Conservation (phyloP, 2,888 invertebrate genomes). For the Clivina fossor region DNA sequence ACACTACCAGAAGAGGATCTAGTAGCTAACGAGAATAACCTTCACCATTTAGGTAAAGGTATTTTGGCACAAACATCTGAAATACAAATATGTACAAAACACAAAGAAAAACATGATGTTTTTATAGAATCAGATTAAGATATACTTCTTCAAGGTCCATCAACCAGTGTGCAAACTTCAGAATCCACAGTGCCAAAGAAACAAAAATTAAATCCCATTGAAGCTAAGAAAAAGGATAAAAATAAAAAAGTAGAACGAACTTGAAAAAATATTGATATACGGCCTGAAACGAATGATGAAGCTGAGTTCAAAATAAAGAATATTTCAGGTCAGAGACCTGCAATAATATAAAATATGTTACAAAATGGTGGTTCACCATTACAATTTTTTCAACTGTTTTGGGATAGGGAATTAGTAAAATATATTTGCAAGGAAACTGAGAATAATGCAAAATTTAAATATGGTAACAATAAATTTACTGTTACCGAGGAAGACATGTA, state of each 20-base stretch:
- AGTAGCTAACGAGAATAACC: slow-evolving; percentile 7
- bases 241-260: neutral
- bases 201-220: slow-evolving; percentile 2
- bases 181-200: slow-evolving; percentile 1
- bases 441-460: slow-evolving; percentile 7
- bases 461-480: slow-evolving; percentile 8
- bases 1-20: neutral
- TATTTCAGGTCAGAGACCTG: neutral
- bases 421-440: slow-evolving; percentile 10
- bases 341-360: slow-evolving; percentile 7
- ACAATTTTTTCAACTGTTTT: slow-evolving; percentile 1
- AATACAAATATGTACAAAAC: slow-evolving; percentile 9
- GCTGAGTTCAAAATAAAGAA: slow-evolving; percentile 5
- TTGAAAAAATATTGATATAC: slow-evolving; percentile 1
- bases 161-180: neutral
- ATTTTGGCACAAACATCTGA: slow-evolving; percentile 10
- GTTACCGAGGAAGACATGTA: slow-evolving; percentile 10
- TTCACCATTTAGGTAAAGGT: slow-evolving; percentile 10
- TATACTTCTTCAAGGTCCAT: neutral
- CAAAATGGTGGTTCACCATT: slow-evolving; percentile 1
- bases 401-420: slow-evolving; percentile 9
- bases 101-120: slow-evolving; percentile 6
- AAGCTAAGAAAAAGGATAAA: neutral
- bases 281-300: slow-evolving; percentile 5
- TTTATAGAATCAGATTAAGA: slow-evolving; percentile 5